phyloP scores from a whole-genome alignment of 2,113 vertebrate genomes.

The Lasiurus cinereus region DNA sequence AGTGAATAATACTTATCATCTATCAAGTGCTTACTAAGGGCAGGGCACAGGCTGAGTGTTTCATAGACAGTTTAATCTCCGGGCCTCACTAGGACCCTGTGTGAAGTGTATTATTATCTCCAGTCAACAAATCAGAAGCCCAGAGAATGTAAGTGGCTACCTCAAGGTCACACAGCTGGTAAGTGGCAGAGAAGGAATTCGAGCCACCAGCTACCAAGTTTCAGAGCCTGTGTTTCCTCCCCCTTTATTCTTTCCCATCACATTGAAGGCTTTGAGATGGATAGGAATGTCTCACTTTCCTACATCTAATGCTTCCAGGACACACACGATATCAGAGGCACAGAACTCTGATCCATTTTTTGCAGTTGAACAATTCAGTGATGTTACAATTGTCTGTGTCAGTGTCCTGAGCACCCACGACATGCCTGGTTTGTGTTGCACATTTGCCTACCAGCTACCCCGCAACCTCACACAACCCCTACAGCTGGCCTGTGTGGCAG shows the following conservation, averaged over 20 bases:
- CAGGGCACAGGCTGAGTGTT: conserved; percentile 69
- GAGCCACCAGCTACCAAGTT: not conserved
- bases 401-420: not conserved
- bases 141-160: conserved; percentile 67
- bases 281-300: not conserved
- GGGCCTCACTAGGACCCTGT: conserved; percentile 8
- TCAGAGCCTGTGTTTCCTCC: conserved; percentile 21
- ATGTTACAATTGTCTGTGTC: not conserved
- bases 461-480: not conserved
- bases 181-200: conserved; percentile 37
- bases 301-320: not conserved
- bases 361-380: not conserved
- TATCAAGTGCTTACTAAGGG: conserved; percentile 65
- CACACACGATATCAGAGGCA: not conserved
- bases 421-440: not conserved
- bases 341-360: not conserved
- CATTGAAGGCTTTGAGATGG: not conserved
- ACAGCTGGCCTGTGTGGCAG: not conserved
- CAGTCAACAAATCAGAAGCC: conserved; percentile 28
- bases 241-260: not conserved
- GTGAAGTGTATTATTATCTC: conserved; percentile 63
- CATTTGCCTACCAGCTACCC: not conserved
- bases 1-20: conserved; percentile 60
- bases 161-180: conserved; percentile 76
- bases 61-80: conserved; percentile 65